Base-by-base conservation (phyloP, 2,113 vertebrate genomes). In the Caracal caracal region DNA sequence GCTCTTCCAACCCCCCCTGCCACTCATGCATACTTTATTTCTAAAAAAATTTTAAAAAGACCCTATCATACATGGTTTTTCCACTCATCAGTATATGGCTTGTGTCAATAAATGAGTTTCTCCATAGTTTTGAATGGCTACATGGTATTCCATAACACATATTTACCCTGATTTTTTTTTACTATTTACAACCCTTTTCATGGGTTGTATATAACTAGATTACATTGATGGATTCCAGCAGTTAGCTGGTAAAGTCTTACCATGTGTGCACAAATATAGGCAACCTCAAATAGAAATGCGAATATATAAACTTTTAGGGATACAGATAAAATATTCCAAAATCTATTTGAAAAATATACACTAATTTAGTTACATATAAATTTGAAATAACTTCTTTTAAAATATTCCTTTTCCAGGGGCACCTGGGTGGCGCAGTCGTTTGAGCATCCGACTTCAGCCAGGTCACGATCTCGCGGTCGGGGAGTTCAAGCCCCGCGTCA, bases 371-470 rank as follows among this genome's bases (percentile, higher is more conserved):
- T 89, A 84, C 7, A 79, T 30, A 78, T 4, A 51, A 17, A 84
- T 70, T 63, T 93, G 26, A 96, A 70, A 63, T 53, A 15, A 49
- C 24, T 70, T 90, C 33, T 95, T 82, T 78, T 43, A 70, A 88
- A 79, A 59, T 40, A 26, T 78, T 65, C 7, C 66, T 93, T 93
- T 80, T 51, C 24, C 20, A n/a, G n/a, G n/a, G n/a, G n/a, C n/a
- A n/a, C n/a, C n/a, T n/a, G n/a, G n/a, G n/a, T n/a, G n/a, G n/a
- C n/a, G n/a, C n/a, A n/a, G n/a, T n/a, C n/a, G n/a, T n/a, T n/a
- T n/a, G n/a, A n/a, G n/a, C n/a, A n/a, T n/a, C n/a, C n/a, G n/a
- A n/a, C n/a, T n/a, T n/a, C n/a, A n/a, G n/a, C n/a, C n/a, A n/a
- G n/a, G n/a, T n/a, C n/a, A n/a, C n/a, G n/a, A n/a, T n/a, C n/a